A percentile compares a stretch with the other conserved stretches of the same genome.
These are phyloP conservation scores for Ptyas mucosa DNA, from an alignment of 2,113 vertebrate genomes.

Conservation along the genomic window DNA sequence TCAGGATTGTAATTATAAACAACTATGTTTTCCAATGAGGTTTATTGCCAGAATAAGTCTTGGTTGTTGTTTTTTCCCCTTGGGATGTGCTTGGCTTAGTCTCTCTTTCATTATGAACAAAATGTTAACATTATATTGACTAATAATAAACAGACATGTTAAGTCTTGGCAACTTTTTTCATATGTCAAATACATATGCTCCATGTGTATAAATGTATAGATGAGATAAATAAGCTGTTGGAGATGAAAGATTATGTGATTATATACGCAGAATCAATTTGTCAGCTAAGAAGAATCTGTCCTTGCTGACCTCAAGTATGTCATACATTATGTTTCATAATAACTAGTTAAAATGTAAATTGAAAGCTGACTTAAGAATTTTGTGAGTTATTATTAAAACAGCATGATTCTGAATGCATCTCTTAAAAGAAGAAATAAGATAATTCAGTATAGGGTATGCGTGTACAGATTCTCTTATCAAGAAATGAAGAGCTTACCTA, in stretches of 20 bases:
- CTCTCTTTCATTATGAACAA: neutral
- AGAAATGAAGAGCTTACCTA: neutral
- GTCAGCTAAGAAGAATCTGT: slow-evolving; percentile 1
- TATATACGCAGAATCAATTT: neutral
- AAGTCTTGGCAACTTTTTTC: neutral
- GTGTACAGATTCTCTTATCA: neutral
- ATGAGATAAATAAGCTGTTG: slow-evolving; percentile 5
- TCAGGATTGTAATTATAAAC: neutral
- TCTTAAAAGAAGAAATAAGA: neutral
- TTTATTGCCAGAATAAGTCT: neutral
- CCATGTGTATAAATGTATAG: neutral
- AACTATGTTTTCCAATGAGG: neutral
- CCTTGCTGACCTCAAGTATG: neutral
- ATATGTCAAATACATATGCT: slow-evolving; percentile 6
- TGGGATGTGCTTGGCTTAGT: neutral
- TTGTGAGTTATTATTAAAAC: neutral
- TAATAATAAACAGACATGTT: neutral
- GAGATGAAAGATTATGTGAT: neutral
- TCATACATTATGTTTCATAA: neutral
- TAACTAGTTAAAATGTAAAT: neutral
- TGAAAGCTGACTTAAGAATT: neutral
- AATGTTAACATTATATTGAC: neutral
- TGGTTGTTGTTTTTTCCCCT: neutral
- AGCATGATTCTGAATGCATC: neutral
- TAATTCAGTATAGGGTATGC: neutral